Conservation (phyloP, 2,797 vertebrate genomes). For the Falco rusticolus region DNA sequence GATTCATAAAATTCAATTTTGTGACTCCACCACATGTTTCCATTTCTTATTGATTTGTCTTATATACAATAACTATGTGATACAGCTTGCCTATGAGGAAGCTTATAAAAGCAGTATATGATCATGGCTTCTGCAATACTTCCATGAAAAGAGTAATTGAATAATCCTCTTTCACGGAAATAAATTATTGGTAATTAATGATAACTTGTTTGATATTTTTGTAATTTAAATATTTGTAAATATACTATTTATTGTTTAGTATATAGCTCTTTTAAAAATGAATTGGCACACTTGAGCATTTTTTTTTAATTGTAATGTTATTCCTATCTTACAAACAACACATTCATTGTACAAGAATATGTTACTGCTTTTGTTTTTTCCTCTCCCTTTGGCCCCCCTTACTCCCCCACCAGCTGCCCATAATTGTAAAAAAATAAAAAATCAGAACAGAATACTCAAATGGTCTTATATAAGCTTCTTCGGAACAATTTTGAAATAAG, state of each 20-base stretch:
- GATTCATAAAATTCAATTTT: not conserved
- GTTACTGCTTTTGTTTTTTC: not conserved
- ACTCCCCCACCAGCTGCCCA: rapidly evolving
- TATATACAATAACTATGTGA: not conserved
- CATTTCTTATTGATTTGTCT: not conserved
- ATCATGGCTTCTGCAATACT: not conserved
- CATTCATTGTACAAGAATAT: not conserved
- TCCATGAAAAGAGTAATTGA: not conserved
- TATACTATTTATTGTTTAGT: not conserved
- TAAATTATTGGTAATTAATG: not conserved
- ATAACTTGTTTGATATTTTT: not conserved
- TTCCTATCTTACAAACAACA: not conserved
- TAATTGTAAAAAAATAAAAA: not conserved
- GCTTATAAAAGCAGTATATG: not conserved
- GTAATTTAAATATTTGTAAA: not conserved
- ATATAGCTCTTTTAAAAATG: not conserved
- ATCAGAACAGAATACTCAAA: not conserved
- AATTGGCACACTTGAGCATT: not conserved
- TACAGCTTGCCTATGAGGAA: not conserved
- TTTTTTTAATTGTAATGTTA: not conserved
- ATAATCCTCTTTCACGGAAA: not conserved
- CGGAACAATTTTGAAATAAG: not conserved
- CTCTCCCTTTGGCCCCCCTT: not conserved
- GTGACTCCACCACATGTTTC: not conserved
- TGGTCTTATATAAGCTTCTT: not conserved